phyloP scores from a whole-genome alignment of 2,113 vertebrate species.

The Rhea pennata region DNA sequence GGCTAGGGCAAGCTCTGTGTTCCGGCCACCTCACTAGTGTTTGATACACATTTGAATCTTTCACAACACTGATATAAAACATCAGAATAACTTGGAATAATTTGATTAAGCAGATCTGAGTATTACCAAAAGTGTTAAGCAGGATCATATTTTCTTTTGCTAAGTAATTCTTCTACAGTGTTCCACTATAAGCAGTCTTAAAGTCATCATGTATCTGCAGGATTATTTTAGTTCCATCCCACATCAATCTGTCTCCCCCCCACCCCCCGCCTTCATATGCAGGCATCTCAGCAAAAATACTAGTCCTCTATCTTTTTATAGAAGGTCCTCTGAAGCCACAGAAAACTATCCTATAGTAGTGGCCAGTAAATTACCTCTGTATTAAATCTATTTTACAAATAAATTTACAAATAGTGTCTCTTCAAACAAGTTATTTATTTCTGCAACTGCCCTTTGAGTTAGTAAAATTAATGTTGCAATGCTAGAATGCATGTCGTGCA shows the following conservation, averaged over 20 bases:
- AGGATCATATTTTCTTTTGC: background rate
- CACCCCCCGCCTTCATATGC: background rate
- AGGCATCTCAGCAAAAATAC: background rate
- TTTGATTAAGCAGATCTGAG: accelerated
- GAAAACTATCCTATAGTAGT: background rate
- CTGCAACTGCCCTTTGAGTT: background rate
- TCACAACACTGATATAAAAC: background rate
- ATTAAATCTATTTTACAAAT: background rate
- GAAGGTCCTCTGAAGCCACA: background rate
- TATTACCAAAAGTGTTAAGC: background rate
- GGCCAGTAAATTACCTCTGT: background rate
- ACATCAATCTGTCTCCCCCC: conserved; percentile 15
- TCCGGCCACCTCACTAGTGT: background rate
- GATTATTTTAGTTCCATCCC: conserved; percentile 42
- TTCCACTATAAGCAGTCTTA: conserved; percentile 5
- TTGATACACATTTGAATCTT: background rate
- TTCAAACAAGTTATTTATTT: background rate
- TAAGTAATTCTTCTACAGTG: background rate
- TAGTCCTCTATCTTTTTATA: background rate
- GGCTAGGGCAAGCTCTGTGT: background rate
- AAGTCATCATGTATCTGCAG: conserved; percentile 2
- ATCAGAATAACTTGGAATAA: background rate
- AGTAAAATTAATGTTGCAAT: background rate
- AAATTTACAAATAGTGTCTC: background rate
- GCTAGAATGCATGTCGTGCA: background rate